phyloP scores from a whole-genome alignment of 2,113 vertebrate species.

The Saccopteryx bilineata region DNA sequence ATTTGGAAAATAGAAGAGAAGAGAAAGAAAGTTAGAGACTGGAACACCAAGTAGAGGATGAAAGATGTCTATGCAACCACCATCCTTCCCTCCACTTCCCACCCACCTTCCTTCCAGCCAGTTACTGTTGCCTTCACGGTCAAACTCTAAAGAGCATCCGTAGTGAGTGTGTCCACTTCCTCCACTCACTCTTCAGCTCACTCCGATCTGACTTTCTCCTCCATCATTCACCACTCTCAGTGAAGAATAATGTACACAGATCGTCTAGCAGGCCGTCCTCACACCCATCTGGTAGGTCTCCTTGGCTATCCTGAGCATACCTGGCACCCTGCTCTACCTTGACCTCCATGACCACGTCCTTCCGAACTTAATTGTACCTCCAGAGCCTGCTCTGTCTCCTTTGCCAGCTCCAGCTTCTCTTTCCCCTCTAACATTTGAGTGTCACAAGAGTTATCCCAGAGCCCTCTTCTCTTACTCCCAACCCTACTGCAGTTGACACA shows the following conservation, averaged over 20 bases:
- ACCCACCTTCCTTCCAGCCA: accelerated
- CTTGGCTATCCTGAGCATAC: accelerated
- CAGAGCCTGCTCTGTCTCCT: neutral
- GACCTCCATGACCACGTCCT: neutral
- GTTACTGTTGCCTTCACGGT: neutral
- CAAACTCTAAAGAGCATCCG: neutral
- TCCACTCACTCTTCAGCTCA: neutral
- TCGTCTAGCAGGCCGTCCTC: neutral
- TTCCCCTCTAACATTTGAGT: neutral
- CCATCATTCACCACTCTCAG: neutral
- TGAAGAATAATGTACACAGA: neutral
- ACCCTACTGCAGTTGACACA: neutral
- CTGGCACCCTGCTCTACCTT: accelerated
- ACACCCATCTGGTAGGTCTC: no score
- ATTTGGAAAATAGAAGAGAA: conserved; percentile 5
- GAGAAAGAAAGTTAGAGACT: neutral
- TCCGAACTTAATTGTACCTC: accelerated
- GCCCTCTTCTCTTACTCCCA: neutral
- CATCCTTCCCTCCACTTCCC: neutral
- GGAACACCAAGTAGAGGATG: neutral
- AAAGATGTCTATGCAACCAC: no score
- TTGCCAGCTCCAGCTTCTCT: neutral
- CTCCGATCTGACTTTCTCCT: neutral
- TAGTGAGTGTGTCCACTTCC: neutral
- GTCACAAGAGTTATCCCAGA: neutral